Evolutionary conservation across 2,113 vertebrate genomes (phyloP), one percentile per base, ranked within the genome.

Genomic region (Mus spicilegus): DNA sequence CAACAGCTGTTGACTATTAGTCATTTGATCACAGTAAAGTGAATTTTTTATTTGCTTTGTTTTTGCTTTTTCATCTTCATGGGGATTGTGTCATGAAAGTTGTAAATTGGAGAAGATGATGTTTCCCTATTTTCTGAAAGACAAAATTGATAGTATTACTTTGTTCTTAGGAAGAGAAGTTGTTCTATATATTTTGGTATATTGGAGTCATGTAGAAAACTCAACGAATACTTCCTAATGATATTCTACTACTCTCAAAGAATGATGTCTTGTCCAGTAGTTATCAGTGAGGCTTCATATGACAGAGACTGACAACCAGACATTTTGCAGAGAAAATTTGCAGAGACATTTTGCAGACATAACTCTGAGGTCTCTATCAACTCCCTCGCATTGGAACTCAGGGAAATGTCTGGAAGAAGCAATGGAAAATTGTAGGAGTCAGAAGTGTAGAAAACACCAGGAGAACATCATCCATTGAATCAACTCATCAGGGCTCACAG

Each of bases 101-200:
- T n/a, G 82, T 78, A 97, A 96, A 93, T 92, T 95, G 90, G 46
- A 93, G 3, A 93, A 89, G 26, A 75, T 67, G 65, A 19, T 22
- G 33, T 56, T 80, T 42, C 70, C 88, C 92, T 81, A 63, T 76
- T 89, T 92, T 92, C 24, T 87, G 69, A 94, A 96, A 95, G 61
- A 69, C 58, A 95, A 84, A 82, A 92, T 36, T 73, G 85, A 88
- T 39, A 93, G 75, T 81, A 86, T 94, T 90, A 92, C 93, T 95
- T 94, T 95, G 80, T n/a, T 92, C 73, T 49, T 91, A 96, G 73
- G 93, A 93, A 77, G 17, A 93, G 49, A 97, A 96, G 56, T 93
- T 5, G 22, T 70, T 90, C 58, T 95, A 56, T 95, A 56, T 10
- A 92, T 69, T 93, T 96, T 90, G 65, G n/a, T 51, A 92, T 80